Conservation (phyloP, 64 coral and sea anemone genomes). For the Stylophora pistillata region DNA sequence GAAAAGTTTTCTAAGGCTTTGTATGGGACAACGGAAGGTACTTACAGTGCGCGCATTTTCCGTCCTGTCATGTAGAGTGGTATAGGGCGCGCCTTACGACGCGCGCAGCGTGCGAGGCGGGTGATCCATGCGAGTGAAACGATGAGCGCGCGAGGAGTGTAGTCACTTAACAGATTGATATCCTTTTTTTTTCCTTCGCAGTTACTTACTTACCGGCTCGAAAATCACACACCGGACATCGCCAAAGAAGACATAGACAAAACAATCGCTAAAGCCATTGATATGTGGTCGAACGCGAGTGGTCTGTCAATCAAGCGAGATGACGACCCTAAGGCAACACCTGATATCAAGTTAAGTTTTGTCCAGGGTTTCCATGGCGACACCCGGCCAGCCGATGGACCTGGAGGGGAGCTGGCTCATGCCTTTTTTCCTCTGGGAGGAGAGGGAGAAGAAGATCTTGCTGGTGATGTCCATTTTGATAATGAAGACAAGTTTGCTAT, state of each 20-base stretch:
- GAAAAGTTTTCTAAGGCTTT: too few species aligned
- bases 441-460: background rate
- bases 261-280: constrained; percentile 35
- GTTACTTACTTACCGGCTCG: constrained; percentile 66
- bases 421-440: constrained; percentile 38
- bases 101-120: too few species aligned
- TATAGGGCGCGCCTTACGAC: too few species aligned
- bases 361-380: constrained; percentile 61
- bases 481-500: constrained; percentile 44
- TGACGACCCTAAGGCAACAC: constrained; percentile 17
- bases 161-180: background rate
- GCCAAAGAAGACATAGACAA: constrained; percentile 31
- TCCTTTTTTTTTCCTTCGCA: background rate
- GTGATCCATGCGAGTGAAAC: background rate
- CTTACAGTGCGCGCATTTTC: too few species aligned
- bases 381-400: constrained; percentile 41
- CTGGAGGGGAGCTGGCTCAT: constrained; percentile 36
- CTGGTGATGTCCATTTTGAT: constrained; percentile 64
- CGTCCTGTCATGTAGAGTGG: too few species aligned
- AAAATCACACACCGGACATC: constrained; percentile 54
- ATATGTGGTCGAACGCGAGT: constrained; percentile 44
- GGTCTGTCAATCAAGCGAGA: constrained; percentile 43
- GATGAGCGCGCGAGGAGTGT: background rate
- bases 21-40: too few species aligned
- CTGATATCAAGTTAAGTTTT: constrained; percentile 60